These are phyloP conservation scores for Philhelius pedissequus DNA, from an alignment of 2,888 invertebrate species.

Conservation along the genomic window DNA sequence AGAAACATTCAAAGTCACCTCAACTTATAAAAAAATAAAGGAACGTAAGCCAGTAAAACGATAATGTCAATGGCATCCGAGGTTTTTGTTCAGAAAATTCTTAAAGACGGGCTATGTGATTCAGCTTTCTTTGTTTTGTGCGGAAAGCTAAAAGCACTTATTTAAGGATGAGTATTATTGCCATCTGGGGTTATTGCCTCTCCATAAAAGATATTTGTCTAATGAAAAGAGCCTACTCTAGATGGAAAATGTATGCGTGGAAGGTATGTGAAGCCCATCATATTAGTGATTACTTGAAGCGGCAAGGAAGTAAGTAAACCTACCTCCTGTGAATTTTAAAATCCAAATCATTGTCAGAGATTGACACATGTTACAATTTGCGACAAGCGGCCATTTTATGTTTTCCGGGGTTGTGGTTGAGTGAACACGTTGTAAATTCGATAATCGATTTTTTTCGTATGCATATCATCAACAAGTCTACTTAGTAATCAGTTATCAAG, in stretches of 20 bases:
- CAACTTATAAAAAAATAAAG: background rate
- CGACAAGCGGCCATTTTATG: too few species aligned
- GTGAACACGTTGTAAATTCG: too few species aligned
- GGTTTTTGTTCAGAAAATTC: background rate
- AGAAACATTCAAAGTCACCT: conserved; percentile 13
- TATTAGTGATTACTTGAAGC: background rate
- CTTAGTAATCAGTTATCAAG: too few species aligned
- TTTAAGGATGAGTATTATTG: background rate
- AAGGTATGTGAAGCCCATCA: background rate
- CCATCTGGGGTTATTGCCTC: background rate
- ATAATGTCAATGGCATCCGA: background rate
- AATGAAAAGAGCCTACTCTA: background rate
- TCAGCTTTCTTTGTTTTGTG: background rate
- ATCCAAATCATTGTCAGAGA: too few species aligned
- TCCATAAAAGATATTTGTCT: background rate
- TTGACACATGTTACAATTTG: too few species aligned
- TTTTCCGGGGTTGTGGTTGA: too few species aligned
- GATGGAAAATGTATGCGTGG: background rate
- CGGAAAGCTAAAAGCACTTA: background rate
- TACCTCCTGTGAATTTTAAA: too few species aligned
- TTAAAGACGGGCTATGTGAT: background rate
- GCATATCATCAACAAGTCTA: too few species aligned
- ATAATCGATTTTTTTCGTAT: too few species aligned
- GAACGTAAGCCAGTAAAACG: background rate
- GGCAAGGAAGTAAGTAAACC: too few species aligned